These are phyloP conservation scores for Orestias chungarensis DNA, from an alignment of 2,797 vertebrate genomes.

Conservation along the genomic window DNA sequence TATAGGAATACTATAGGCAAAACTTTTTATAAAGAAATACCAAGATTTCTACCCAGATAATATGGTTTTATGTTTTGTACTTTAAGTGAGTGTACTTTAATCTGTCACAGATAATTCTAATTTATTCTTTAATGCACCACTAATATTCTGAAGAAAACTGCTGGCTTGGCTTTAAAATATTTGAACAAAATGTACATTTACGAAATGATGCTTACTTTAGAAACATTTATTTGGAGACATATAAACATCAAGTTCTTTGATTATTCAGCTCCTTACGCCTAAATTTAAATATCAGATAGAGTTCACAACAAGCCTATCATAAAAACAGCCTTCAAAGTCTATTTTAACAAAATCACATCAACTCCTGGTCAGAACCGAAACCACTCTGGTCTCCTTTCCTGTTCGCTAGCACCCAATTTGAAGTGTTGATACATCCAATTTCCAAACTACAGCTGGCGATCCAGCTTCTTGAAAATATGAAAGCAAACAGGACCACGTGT, in stretches of 20 bases:
- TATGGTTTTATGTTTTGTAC: too few relatives aligned
- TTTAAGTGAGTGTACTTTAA: too few relatives aligned
- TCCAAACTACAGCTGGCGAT: slow-evolving; percentile 41
- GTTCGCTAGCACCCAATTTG: slow-evolving; percentile 25
- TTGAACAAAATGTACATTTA: not conserved
- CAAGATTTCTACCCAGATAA: too few relatives aligned
- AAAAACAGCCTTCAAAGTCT: slow-evolving; percentile 10
- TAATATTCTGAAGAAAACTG: too few relatives aligned
- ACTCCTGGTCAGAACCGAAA: slow-evolving; percentile 27
- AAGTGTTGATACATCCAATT: slow-evolving; percentile 39
- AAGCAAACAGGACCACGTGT: slow-evolving; percentile 61
- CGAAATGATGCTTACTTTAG: too few relatives aligned
- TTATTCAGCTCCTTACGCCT: not conserved
- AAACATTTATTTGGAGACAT: too few relatives aligned
- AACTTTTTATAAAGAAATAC: too few relatives aligned
- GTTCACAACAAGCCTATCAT: not conserved
- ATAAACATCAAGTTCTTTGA: too few relatives aligned
- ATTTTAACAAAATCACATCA: slow-evolving; percentile 15
- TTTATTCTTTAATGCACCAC: not conserved
- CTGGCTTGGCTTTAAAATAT: not conserved
- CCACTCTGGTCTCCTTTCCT: slow-evolving; percentile 13
- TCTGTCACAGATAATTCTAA: too few relatives aligned
- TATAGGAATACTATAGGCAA: not conserved
- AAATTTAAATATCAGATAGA: slow-evolving; percentile 4
- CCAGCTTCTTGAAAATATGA: slow-evolving; percentile 37